These are phyloP conservation scores for Monopis laevigella DNA, from an alignment of 2,888 invertebrate species.

Conservation along the genomic window DNA sequence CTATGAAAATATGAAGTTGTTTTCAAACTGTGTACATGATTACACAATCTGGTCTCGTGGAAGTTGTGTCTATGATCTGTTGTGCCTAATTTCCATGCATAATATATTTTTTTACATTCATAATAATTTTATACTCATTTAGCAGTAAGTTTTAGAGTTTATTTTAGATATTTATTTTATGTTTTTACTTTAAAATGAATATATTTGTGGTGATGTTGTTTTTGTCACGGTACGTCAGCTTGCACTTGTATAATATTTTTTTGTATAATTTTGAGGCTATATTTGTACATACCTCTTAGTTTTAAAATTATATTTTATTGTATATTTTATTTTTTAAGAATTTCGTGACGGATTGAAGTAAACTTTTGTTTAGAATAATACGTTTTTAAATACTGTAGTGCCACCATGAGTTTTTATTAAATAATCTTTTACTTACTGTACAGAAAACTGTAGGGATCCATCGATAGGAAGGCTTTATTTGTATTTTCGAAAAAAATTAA, in stretches of 20 bases:
- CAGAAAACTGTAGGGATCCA: no score
- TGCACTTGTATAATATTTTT: constrained; percentile 17
- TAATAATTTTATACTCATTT: constrained; percentile 52
- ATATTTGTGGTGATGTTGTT: not conserved
- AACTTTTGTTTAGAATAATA: no score
- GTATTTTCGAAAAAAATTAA: no score
- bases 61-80: not conserved
- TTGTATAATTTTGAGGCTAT: constrained; percentile 44
- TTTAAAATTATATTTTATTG: constrained; percentile 1
- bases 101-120: constrained; percentile 43
- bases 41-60: not conserved
- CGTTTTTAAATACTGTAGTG: no score
- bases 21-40: no score
- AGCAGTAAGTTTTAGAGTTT: constrained; percentile 20
- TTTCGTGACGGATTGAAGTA: not conserved
- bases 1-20: no score
- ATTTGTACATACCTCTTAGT: constrained; percentile 52
- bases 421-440: no score
- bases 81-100: not conserved
- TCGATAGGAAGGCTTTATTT: no score
- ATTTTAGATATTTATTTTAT: constrained; percentile 4
- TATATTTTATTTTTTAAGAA: not conserved
- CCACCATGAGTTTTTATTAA: no score
- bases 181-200: constrained; percentile 1
- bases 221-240: not conserved